Base-by-base conservation (phyloP, 2,113 vertebrate genomes). In the Mus pahari region DNA sequence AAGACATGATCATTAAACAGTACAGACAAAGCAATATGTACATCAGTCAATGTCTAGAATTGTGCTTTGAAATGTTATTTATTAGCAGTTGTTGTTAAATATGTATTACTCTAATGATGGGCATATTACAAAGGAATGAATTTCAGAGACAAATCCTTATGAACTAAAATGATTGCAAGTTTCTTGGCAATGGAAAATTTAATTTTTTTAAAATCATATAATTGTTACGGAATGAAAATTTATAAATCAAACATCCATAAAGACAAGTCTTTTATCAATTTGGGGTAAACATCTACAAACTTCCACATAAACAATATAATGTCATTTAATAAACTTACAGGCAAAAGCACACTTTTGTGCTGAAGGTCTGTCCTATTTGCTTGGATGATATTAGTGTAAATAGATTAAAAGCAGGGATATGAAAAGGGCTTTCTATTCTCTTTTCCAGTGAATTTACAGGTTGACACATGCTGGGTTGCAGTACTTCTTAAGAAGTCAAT, bases 81-180 rank as follows among this genome's bases (percentile, higher is more conserved):
- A 98, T 98, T 97, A 92, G 87, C 96, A 86, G 36, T 98, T 98
- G 98, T 98, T 97, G 98, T 98, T 97, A 98, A 98, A 98, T 97
- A 98, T 98, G 93, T 86, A 98, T 98, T 98, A 97, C 95, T 98
- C 81, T 98, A 98, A 97, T 97, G 97, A 98, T 97, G 0, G 0
- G 96, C 96, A 94, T 42, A 66, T 98, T 98, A 98, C 48, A 74
- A 98, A 98, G 97, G 97, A 78, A 97, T 95, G 90, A 81, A 96
- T 92, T 97, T 98, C 48, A 13, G 87, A 98, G 92, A 97, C 96
- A 98, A 98, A 98, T 98, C n/a, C 94, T 48, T 60, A 94, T 53
- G 58, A 81, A 87, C 94, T 95, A 66, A 97, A 97, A 98, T 89
- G 90, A 98, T 97, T 97, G 92, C 70, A 74, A 94, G 97, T 81